A percentile compares a stretch with the other conserved stretches of the same genome.
Conservation (phyloP, 1,140 invertebrate species). For the Coptotermes formosanus region DNA sequence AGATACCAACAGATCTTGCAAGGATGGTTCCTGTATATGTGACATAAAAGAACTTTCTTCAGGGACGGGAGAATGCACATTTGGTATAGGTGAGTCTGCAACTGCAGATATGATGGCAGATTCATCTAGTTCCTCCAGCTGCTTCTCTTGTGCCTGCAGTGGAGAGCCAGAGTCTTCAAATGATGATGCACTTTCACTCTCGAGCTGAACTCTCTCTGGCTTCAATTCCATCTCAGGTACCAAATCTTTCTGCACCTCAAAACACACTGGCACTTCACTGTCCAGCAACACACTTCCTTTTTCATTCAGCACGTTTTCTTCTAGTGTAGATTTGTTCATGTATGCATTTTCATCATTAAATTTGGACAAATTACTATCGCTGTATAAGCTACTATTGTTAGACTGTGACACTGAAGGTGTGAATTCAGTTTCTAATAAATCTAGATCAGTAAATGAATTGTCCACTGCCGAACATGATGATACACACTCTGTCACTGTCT, state of each 20-base stretch:
- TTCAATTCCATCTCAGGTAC: constrained; percentile 22
- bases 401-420: background rate
- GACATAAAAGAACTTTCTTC: no score
- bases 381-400: background rate
- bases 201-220: constrained; percentile 25
- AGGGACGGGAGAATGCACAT: no score
- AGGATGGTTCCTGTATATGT: no score
- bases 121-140: background rate
- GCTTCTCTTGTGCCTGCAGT: background rate
- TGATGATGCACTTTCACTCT: constrained; percentile 6
- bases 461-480: constrained; percentile 36
- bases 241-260: constrained; percentile 30
- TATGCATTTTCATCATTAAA: background rate
- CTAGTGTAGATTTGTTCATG: background rate
- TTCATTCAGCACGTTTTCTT: background rate
- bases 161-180: background rate
- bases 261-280: background rate
- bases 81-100: no score
- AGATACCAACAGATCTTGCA: no score
- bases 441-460: constrained; percentile 39
- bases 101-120: no score
- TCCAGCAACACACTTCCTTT: background rate
- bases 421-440: constrained; percentile 37
- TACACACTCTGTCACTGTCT: constrained; percentile 39
- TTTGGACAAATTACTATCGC: background rate